phyloP scores from a whole-genome alignment of 1,140 invertebrate species.

The Globodera rostochiensis region DNA sequence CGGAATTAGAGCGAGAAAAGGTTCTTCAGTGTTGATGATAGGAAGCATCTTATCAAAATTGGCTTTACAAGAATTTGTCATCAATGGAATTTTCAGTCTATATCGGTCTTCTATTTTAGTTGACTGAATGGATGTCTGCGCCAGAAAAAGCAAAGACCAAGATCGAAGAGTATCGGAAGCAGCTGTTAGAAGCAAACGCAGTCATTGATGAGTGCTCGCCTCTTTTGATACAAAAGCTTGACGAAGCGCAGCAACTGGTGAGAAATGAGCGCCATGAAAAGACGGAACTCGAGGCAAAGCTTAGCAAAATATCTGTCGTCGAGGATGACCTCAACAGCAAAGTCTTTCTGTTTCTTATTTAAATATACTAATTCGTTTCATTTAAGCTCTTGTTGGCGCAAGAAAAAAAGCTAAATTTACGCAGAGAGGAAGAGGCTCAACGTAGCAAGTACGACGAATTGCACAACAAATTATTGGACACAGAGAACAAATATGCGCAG shows the following conservation, averaged over 20 bases:
- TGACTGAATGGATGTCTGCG: constrained; percentile 25
- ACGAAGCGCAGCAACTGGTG: constrained; percentile 12
- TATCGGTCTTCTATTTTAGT: constrained; percentile 19
- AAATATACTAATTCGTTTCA: not conserved
- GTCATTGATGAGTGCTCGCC: constrained; percentile 32
- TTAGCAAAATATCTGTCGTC: constrained; percentile 26
- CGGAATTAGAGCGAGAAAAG: constrained; percentile 37
- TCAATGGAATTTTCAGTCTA: not conserved
- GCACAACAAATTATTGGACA: constrained; percentile 28
- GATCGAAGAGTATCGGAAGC: constrained; percentile 20
- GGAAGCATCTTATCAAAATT: too few species aligned
- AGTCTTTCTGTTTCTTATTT: not conserved
- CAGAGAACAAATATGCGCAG: constrained; percentile 67
- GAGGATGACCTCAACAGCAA: constrained; percentile 39
- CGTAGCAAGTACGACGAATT: constrained; percentile 25
- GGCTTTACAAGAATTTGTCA: too few species aligned
- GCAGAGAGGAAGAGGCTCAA: constrained; percentile 42
- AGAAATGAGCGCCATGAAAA: constrained; percentile 16
- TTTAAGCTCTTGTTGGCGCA: constrained; percentile 35
- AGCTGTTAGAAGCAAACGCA: constrained; percentile 38
- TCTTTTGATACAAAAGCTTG: constrained; percentile 17
- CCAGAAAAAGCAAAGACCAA: constrained; percentile 41
- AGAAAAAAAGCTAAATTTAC: constrained; percentile 36
- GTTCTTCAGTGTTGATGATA: not conserved
- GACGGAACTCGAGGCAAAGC: constrained; percentile 36